These are phyloP conservation scores for Ursus arctos DNA, from an alignment of 2,113 vertebrate species.

Conservation along the genomic window DNA sequence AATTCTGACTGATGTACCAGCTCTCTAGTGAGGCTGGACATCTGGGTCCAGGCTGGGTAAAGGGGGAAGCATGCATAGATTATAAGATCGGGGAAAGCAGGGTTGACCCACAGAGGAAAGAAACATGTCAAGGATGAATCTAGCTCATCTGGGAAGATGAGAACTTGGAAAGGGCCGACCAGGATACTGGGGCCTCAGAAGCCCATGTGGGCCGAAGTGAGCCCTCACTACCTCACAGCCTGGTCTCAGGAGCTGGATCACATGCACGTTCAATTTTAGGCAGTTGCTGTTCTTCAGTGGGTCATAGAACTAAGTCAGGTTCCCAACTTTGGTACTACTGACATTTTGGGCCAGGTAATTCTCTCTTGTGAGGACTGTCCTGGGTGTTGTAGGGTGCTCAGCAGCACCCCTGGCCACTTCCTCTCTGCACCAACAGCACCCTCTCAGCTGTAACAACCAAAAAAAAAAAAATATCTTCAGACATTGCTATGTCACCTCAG, in stretches of 20 bases:
- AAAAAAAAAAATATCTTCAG: neutral
- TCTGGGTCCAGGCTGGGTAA: neutral
- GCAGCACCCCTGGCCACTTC: neutral
- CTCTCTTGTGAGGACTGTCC: neutral
- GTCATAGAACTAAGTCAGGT: neutral
- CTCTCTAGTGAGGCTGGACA: neutral
- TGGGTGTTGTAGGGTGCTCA: too few species aligned
- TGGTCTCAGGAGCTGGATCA: neutral
- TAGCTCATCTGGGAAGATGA: neutral
- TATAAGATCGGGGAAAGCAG: neutral
- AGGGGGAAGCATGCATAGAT: neutral
- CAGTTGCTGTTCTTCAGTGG: neutral
- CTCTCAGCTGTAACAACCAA: neutral
- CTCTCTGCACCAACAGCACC: neutral
- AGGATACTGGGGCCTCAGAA: too few species aligned
- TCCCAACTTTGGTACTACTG: neutral
- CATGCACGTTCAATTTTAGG: neutral
- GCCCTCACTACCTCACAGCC: neutral
- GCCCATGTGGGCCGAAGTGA: neutral
- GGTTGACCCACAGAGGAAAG: neutral
- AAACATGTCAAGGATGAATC: neutral
- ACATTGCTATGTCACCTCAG: neutral
- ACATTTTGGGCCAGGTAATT: neutral
- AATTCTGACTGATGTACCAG: neutral
- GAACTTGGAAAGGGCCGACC: neutral